These are phyloP conservation scores for Chromoteleia sp. DNA, from an alignment of 2,888 invertebrate genomes.

Conservation along the genomic window DNA sequence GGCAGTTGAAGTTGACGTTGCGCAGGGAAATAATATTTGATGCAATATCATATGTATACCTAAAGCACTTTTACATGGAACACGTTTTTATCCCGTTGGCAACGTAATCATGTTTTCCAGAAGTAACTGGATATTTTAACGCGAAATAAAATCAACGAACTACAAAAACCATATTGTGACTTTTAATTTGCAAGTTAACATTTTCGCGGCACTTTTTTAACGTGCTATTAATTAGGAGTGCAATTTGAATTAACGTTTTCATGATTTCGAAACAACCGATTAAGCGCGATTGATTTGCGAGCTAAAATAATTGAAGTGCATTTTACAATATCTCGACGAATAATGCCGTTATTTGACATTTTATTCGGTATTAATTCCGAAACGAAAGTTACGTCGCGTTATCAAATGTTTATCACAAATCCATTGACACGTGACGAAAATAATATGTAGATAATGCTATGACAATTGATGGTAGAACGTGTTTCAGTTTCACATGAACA, in stretches of 20 bases:
- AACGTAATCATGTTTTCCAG: constrained; percentile 7
- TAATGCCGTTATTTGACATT: constrained; percentile 4
- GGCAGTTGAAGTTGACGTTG: constrained; percentile 24
- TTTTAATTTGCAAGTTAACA: constrained; percentile 10
- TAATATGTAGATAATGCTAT: constrained; percentile 52
- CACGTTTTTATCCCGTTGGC: constrained; percentile 9
- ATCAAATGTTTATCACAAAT: constrained; percentile 42
- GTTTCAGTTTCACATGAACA: constrained; percentile 46
- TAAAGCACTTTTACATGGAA: neutral
- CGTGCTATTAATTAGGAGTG: neutral
- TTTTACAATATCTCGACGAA: neutral
- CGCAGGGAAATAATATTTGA: constrained; percentile 21
- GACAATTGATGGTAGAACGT: constrained; percentile 51
- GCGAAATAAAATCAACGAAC: constrained; percentile 15
- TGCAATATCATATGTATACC: constrained; percentile 8
- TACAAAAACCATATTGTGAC: constrained; percentile 7
- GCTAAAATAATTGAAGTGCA: neutral
- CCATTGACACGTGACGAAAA: constrained; percentile 55
- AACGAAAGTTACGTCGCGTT: constrained; percentile 22
- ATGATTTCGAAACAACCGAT: constrained; percentile 4
- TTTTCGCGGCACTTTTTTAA: neutral
- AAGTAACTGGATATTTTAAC: constrained; percentile 15
- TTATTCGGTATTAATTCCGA: constrained; percentile 24
- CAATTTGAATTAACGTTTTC: neutral
- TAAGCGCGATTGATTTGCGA: constrained; percentile 6